Conservation (phyloP, 2,888 invertebrate genomes). For the Torymus aiolomorphi region DNA sequence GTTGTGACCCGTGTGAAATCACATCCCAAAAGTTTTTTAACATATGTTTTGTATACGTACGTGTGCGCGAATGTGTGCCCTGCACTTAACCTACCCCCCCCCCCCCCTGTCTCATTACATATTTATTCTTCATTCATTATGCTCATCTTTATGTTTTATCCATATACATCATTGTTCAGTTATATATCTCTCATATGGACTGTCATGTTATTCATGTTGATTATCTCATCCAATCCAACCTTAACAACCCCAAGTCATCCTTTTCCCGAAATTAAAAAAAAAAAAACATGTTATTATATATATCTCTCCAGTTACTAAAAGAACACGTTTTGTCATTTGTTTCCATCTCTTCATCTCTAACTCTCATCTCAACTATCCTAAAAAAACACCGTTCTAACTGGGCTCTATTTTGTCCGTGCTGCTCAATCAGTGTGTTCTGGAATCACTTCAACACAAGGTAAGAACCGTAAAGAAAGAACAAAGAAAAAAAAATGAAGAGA, state of each 20-base stretch:
- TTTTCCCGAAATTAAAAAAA: conserved; percentile 20
- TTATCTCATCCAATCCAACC: conserved; percentile 39
- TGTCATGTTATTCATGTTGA: conserved; percentile 56
- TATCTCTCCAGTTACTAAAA: conserved; percentile 54
- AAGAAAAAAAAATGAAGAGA: conserved; percentile 55
- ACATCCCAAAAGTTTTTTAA: conserved; percentile 76
- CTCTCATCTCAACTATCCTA: conserved; percentile 56
- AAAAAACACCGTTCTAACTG: conserved; percentile 74
- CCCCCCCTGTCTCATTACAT: conserved; percentile 53
- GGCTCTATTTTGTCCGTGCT: conserved; percentile 85
- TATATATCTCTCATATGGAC: conserved; percentile 31
- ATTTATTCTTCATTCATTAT: conserved; percentile 59
- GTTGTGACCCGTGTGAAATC: conserved; percentile 89
- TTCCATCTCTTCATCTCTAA: conserved; percentile 57
- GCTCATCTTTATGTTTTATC: conserved; percentile 64
- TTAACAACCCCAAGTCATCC: conserved; percentile 15
- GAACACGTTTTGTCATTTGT: conserved; percentile 55
- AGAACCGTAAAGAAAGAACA: conserved; percentile 77
- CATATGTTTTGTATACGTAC: conserved; percentile 74
- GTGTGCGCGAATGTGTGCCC: conserved; percentile 75
- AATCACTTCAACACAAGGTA: conserved; percentile 99
- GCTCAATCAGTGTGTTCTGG: conserved; percentile 96
- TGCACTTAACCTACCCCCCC: conserved; percentile 66
- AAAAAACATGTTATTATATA: conserved; percentile 26
- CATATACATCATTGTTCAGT: conserved; percentile 55